Evolutionary conservation across 2,888 invertebrate species (phyloP).

Genomic region (Cantharis rufa): DNA sequence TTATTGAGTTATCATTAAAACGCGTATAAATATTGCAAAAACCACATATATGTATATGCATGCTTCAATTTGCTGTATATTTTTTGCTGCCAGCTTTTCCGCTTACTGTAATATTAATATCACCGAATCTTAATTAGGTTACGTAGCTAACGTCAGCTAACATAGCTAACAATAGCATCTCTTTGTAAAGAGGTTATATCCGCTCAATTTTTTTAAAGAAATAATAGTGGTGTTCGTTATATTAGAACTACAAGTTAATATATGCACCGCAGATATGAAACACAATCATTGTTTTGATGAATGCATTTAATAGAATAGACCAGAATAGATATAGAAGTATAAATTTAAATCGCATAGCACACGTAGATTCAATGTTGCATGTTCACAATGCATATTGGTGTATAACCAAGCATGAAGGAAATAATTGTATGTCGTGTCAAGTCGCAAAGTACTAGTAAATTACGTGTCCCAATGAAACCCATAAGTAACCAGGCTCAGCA

Average conservation of each 20-base stretch:
- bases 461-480: not conserved
- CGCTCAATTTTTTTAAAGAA: not conserved
- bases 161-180: not conserved
- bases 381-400: not conserved
- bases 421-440: not conserved
- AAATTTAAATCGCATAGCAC: not conserved
- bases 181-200: not conserved
- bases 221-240: not conserved
- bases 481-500: not conserved
- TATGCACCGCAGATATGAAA: not conserved
- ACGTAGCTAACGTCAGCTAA: not conserved
- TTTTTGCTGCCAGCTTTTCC: not conserved
- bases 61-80: not conserved
- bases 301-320: not conserved
- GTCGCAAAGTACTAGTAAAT: not conserved
- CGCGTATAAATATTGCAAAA: not conserved
- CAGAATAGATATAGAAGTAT: not conserved
- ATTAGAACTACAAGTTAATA: not conserved
- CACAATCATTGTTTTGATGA: not conserved
- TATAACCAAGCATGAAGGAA: not conserved
- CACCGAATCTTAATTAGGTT: not conserved
- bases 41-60: not conserved
- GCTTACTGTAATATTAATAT: not conserved
- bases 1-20: slow-evolving; percentile 16
- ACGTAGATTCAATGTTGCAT: not conserved